A percentile compares a stretch with the other conserved stretches of the same genome.
phyloP scores from a whole-genome alignment of 1,140 invertebrate genomes.

The Augochlora pura region DNA sequence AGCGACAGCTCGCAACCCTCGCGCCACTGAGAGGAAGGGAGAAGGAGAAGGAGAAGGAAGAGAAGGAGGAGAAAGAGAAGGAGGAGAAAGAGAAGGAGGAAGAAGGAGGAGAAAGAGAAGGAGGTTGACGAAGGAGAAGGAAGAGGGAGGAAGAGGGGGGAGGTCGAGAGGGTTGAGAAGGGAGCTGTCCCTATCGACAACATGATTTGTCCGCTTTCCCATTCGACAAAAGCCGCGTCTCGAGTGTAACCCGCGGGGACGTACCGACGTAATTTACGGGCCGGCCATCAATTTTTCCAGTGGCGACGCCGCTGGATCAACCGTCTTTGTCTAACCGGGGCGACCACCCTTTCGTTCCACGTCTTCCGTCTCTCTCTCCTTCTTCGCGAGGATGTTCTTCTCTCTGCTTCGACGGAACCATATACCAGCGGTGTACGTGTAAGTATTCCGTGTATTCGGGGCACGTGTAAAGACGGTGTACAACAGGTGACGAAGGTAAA shows the following conservation, averaged over 20 bases:
- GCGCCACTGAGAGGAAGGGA: too few species aligned
- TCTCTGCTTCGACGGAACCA: too few species aligned
- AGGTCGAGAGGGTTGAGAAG: too few species aligned
- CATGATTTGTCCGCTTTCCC: conserved; percentile 56
- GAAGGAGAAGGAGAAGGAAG: too few species aligned
- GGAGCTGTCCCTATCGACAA: conserved; percentile 51
- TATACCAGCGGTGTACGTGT: too few species aligned
- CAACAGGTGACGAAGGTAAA: conserved; percentile 40
- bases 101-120: too few species aligned
- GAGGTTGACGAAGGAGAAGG: too few species aligned
- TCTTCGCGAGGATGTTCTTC: too few species aligned
- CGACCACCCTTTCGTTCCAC: not conserved
- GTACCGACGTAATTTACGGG: conserved; percentile 19
- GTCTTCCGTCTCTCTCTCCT: too few species aligned
- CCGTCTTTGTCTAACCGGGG: not conserved
- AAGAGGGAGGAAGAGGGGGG: too few species aligned
- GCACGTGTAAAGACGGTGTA: conserved; percentile 27
- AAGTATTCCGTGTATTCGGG: conserved; percentile 8
- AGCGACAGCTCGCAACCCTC: conserved; percentile 32
- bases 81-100: too few species aligned
- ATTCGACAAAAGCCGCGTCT: conserved; percentile 37
- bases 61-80: too few species aligned
- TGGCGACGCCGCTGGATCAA: not conserved
- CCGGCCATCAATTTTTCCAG: conserved; percentile 20
- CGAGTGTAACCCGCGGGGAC: conserved; percentile 21